Evolutionary conservation across 1,140 invertebrate species (phyloP).

Genomic region (Zaprionus africanus): DNA sequence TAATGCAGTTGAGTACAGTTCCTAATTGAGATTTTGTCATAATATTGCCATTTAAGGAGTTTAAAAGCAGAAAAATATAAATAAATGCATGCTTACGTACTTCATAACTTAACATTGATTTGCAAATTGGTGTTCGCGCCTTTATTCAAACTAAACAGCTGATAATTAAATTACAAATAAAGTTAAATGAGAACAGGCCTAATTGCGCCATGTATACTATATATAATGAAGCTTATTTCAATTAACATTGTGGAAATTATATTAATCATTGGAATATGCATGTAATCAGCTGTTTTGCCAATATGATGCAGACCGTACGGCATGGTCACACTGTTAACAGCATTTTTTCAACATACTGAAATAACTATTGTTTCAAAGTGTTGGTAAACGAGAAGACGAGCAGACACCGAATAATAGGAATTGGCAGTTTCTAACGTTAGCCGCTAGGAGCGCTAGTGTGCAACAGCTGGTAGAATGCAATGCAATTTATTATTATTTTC

Average conservation of each 20-base stretch:
- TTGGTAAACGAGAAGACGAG: not conserved
- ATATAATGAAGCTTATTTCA: not conserved
- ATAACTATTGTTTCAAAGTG: not conserved
- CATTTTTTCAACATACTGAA: not conserved
- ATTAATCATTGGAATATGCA: conserved; percentile 1
- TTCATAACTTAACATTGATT: not conserved
- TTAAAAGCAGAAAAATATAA: not conserved
- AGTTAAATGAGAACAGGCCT: not conserved
- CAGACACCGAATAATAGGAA: not conserved
- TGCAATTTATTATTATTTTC: too few species aligned
- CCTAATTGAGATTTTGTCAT: not conserved
- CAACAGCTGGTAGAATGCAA: not conserved
- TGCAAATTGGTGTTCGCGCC: conserved; percentile 1
- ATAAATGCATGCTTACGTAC: not conserved
- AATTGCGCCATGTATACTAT: not conserved
- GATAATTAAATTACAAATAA: conserved; percentile 1
- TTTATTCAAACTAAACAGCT: conserved; percentile 7
- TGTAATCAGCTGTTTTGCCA: not conserved
- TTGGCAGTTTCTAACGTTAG: not conserved
- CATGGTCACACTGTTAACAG: not conserved
- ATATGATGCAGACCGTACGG: not conserved
- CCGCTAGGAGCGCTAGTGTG: not conserved
- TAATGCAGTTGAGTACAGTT: not conserved
- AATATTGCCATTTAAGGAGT: not conserved
- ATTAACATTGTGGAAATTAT: not conserved